phyloP scores from a whole-genome alignment of 2,797 vertebrate species.

The Ptychadena robeensis region DNA sequence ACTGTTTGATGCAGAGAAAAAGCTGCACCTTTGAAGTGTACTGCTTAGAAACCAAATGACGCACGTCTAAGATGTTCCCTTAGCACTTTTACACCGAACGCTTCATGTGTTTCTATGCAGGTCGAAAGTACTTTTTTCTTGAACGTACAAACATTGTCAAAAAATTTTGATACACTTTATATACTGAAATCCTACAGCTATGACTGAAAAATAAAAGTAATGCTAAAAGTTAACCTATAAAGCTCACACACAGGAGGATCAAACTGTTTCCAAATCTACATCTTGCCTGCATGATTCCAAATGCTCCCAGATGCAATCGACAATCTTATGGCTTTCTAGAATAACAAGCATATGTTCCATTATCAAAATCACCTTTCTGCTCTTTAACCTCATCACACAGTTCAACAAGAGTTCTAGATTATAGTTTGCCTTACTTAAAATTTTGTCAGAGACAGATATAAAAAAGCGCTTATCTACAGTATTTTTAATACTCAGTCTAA shows the following conservation, averaged over 20 bases:
- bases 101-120: conserved; percentile 6
- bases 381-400: neutral
- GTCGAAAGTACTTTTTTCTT: neutral
- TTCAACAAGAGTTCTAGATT: neutral
- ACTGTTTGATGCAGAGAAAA: conserved; percentile 6
- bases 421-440: too few relatives aligned
- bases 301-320: neutral
- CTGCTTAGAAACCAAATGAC: conserved; percentile 37
- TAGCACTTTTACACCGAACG: conserved; percentile 1
- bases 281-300: neutral
- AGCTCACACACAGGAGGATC: neutral
- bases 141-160: neutral
- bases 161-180: neutral
- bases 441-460: neutral
- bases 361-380: neutral
- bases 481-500: too few relatives aligned
- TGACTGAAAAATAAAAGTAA: neutral
- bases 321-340: neutral
- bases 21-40: conserved; percentile 20
- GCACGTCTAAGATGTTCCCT: conserved; percentile 3
- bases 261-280: neutral
- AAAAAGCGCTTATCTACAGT: too few relatives aligned
- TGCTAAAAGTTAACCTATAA: neutral
- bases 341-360: neutral
- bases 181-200: neutral